Conservation (phyloP, 2,113 vertebrate species). For the Romanogobio albipinnatus region DNA sequence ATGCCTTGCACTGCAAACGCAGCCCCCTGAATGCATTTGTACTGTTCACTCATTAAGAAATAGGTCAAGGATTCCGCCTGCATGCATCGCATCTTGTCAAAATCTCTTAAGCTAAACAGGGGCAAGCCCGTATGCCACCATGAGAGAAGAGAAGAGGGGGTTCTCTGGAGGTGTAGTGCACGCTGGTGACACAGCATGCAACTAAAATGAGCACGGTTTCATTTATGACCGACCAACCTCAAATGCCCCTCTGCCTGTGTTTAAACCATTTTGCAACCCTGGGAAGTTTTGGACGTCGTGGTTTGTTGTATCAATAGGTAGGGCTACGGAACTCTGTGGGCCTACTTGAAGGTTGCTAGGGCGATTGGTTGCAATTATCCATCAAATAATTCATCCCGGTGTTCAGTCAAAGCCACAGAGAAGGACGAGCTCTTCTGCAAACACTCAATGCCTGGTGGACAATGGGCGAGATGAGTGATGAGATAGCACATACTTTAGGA, state of each 20-base stretch:
- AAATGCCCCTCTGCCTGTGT: not conserved
- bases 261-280: not conserved
- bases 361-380: not conserved
- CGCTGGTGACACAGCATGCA: slow-evolving; percentile 34
- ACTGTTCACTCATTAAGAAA: slow-evolving; percentile 80
- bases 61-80: slow-evolving; percentile 83
- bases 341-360: not conserved
- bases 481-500: slow-evolving; percentile 45
- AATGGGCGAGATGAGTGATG: slow-evolving; percentile 31
- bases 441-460: slow-evolving; percentile 2
- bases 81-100: slow-evolving; percentile 78
- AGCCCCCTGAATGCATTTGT: slow-evolving; percentile 63
- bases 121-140: slow-evolving; percentile 67
- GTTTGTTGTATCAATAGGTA: slow-evolving; percentile 36
- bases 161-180: not conserved
- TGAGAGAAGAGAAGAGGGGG: slow-evolving; percentile 49
- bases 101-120: slow-evolving; percentile 79
- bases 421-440: not conserved
- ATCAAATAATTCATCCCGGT: not conserved
- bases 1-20: slow-evolving; percentile 57
- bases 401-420: slow-evolving; percentile 19
- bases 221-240: slow-evolving; percentile 17
- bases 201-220: slow-evolving; percentile 33
- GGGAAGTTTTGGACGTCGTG: not conserved
- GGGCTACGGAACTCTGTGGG: slow-evolving; percentile 62